phyloP scores from a whole-genome alignment of 2,797 vertebrate genomes.

The Neosalanx taihuensis region DNA sequence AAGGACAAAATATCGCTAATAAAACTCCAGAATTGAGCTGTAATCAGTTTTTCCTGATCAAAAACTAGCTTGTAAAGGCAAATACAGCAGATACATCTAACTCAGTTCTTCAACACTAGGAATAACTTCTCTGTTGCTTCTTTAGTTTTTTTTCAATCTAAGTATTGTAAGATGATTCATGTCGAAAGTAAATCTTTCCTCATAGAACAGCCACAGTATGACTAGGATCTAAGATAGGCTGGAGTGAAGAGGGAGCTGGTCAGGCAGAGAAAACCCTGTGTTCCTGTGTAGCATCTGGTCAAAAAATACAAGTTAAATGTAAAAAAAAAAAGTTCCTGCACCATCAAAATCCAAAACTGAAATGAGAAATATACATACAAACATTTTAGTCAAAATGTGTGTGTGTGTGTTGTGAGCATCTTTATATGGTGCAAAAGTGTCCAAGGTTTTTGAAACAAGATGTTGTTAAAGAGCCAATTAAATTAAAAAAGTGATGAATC shows the following conservation, averaged over 20 bases:
- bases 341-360: background rate
- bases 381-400: constrained; percentile 9
- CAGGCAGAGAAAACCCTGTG: background rate
- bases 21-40: constrained; percentile 14
- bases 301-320: no score
- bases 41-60: constrained; percentile 11
- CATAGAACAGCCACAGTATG: no score
- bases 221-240: no score
- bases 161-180: no score
- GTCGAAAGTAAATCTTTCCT: no score
- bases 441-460: background rate
- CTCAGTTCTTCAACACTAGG: background rate
- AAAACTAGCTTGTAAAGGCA: background rate
- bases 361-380: constrained; percentile 9
- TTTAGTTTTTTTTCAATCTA: no score
- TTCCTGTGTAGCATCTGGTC: no score
- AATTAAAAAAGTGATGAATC: no score
- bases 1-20: background rate
- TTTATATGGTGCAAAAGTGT: background rate
- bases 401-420: background rate
- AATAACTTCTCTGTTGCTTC: constrained; percentile 1
- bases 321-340: no score
- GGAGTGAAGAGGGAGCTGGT: background rate
- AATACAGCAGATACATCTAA: constrained; percentile 14
- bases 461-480: no score